Evolutionary conservation across 2,797 vertebrate species (phyloP), one percentile per base, ranked within the genome.

Genomic region (Bufotes viridis): DNA sequence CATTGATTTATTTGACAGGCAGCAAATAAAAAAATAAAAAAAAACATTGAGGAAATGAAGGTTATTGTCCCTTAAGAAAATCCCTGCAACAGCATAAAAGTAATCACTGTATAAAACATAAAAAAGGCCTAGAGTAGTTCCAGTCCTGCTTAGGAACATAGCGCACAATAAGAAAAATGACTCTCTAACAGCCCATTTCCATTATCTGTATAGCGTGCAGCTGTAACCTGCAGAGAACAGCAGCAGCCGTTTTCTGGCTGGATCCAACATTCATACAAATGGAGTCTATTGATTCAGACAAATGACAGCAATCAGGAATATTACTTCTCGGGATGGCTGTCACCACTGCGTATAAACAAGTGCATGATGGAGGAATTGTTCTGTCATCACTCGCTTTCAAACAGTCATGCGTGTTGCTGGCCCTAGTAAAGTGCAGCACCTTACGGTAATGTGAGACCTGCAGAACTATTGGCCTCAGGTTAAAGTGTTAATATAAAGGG

Each of bases 21-120:
- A 51, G 60, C 70, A 78, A 57, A 83, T 83, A 53, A 42, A 83
- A 18, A 24, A 78, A n/a, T 53, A 42, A 42, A 58, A 75, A 55
- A 29, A 55, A 42, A 61, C 72, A 76, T 14, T n/a, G 20, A 24
- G 60, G 61, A 65, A 81, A 76, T 29, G 5, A 60, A 58, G 13
- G 18, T n/a, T 22, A 72, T 81, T 57, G 42, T 22, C 75, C 17
- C 22, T 74, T 78, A 67, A 55, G 63, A 85, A 78, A 83, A 61
- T 29, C 49, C 70, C 42, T 78, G 60, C 60, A 80, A 42, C 20
- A 60, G 34, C 65, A 78, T 83, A 65, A 87, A 84, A 88, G 84
- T 84, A 83, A 88, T n/a, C 20, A 60, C 69, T 51, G 61, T 88
- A 84, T 55, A 84, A 82, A 82, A 58, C 80, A 51, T 81, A 49